phyloP scores from a whole-genome alignment of 2,888 invertebrate genomes.

The Clitarchus hookeri region DNA sequence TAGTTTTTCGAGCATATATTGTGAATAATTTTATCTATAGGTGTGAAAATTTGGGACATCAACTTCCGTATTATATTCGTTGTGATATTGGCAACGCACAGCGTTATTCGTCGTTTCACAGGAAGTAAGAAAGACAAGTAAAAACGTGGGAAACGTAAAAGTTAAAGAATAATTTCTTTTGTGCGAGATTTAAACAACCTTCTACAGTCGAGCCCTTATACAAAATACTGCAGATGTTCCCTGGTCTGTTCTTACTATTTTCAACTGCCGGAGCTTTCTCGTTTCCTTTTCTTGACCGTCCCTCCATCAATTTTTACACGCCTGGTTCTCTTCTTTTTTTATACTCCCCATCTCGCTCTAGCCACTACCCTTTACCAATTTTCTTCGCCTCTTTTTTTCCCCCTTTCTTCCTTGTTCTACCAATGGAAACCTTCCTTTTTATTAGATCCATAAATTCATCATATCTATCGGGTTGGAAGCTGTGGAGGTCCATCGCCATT shows the following conservation, averaged over 20 bases:
- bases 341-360: not conserved
- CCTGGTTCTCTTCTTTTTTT: constrained; percentile 25
- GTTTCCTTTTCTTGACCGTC: not conserved
- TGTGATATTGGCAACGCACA: too few relatives aligned
- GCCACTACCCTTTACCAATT: constrained; percentile 31
- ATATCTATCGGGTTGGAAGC: constrained; percentile 56
- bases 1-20: too few relatives aligned
- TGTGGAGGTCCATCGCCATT: constrained; percentile 42
- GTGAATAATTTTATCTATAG: too few relatives aligned
- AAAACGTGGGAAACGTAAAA: too few relatives aligned
- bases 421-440: constrained; percentile 70
- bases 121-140: too few relatives aligned
- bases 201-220: not conserved
- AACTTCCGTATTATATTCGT: too few relatives aligned
- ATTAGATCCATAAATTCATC: constrained; percentile 86
- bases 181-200: not conserved
- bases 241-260: not conserved
- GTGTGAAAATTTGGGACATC: too few relatives aligned
- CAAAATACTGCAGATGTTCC: not conserved
- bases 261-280: not conserved
- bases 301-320: constrained; percentile 36
- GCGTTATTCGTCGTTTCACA: too few relatives aligned
- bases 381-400: constrained; percentile 24
- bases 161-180: too few relatives aligned
- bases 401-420: constrained; percentile 54